Evolutionary conservation across 2,888 invertebrate species (phyloP).

Genomic region (Idaea dimidiata): DNA sequence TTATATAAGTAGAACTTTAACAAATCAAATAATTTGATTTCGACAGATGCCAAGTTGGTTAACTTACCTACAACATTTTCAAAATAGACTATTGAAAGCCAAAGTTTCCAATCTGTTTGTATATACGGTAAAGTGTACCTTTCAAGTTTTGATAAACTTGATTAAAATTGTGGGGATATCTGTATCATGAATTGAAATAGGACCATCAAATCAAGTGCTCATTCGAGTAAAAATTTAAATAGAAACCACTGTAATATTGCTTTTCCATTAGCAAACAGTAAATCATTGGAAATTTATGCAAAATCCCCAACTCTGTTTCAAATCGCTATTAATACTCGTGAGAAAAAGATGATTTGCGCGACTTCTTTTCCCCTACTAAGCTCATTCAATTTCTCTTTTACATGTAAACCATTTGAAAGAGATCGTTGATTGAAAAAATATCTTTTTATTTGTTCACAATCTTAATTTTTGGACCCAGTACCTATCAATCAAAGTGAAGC

Average conservation of each 20-base stretch:
- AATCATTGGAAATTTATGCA: constrained; percentile 58
- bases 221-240: background rate
- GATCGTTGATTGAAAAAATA: constrained; percentile 26
- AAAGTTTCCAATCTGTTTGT: background rate
- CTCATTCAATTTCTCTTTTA: constrained; percentile 37
- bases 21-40: background rate
- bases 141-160: background rate
- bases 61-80: background rate
- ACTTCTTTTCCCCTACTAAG: constrained; percentile 30
- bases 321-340: constrained; percentile 62
- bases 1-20: background rate
- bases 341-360: constrained; percentile 52
- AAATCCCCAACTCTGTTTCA: constrained; percentile 60
- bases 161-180: background rate
- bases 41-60: background rate
- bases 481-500: background rate
- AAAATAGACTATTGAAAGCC: background rate
- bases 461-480: background rate
- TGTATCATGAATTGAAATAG: background rate
- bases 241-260: background rate
- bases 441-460: constrained; percentile 13
- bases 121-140: background rate
- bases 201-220: background rate
- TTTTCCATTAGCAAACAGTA: constrained; percentile 49
- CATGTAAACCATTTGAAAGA: constrained; percentile 36